Base-by-base conservation (phyloP, 2,113 vertebrate genomes). In the Athene cunicularia region DNA sequence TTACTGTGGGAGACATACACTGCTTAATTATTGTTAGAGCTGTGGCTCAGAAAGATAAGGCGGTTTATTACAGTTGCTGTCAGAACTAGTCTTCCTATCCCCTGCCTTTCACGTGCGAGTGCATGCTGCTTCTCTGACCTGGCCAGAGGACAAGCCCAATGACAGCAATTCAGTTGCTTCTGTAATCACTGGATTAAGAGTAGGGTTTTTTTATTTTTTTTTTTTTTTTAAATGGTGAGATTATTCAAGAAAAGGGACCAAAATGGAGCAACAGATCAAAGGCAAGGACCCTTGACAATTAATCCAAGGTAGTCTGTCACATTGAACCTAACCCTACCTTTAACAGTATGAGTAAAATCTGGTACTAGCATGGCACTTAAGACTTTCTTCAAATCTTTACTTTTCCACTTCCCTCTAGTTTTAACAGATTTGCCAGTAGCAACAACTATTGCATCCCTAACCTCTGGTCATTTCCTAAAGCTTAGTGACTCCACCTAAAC, bases 101-200 rank as follows among this genome's bases (percentile, higher is more conserved):
- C 21, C 30, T 37, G 56, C 43, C 76, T 80, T 71, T 47, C 75
- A 82, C 0, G 0, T 28, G 37, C 0, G 1, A 88, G 35, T 12
- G 12, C 17, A 35, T 9, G 32, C 33, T 83, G 6, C 43, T 87
- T 55, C 72, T 71, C 59, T 47, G 41, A 77, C 15, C 64, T 35
- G 60, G 30, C 53, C 59, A 77, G 52, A 79, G 74, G 55, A 71
- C 47, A 81, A 81, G 12, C 19, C 18, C 81, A 84, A 11, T 0
- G 0, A n/a, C 45, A 77, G 33, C 0, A 0, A 67, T 17, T 89
- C 64, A 77, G 14, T 19, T 64, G 53, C 50, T 83, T n/a, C 35
- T 75, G 60, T 52, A 91, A 89, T n/a, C 14, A 19, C 26, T 45
- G 62, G 18, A 43, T 33, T 80, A 59, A 58, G 16, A 72, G 49